Base-by-base conservation (phyloP, 1,140 invertebrate genomes). In the Neomicropteryx cornuta region DNA sequence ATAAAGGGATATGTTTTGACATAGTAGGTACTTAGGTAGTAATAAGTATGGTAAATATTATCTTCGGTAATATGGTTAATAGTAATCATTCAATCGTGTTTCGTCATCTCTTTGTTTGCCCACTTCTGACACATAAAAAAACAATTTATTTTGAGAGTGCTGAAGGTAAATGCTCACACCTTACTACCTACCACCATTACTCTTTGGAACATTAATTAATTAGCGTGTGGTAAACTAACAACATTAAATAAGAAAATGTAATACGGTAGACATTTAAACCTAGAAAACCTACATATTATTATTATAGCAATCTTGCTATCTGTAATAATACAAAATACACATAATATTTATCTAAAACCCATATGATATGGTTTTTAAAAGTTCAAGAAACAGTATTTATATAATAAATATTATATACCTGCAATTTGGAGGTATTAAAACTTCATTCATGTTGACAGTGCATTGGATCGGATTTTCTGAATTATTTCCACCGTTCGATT, bases 341-440 rank as follows among this genome's bases (percentile, higher is more conserved):
- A 11, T 1, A 8, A 1, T 10, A 27, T n/a, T 4, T 28, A 16
- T 28, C 2, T 4, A 29, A 5, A 29, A 35, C 0, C 20, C 28
- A 6, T 20, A 13, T 19, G 27, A 6, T 33, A 4, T 35, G 24
- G 27, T 34, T 5, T 17, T 2, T 3, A 39, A 11, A 10, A 10
- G 27, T 34, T 11, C 19, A 2, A 18, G 5, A 36, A 33, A 41
- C 5, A 21, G 16, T 19, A 40, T 41, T 30, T n/a, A 37, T 19
- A 41, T 36, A 28, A 44, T 35, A n/a, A 42, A 31, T 21, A 29
- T 42, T 43, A 40, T 10, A 32, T 48, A 66, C 65, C 60, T 62
- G 36, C 51, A 62, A 24, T 56, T 53, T 34, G 45, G 39, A 43
- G 65, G 63, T 18, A 68, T 50, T 13, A 68, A 43, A 39, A 60